phyloP scores from a whole-genome alignment of 2,888 invertebrate genomes.

The Automeris io region DNA sequence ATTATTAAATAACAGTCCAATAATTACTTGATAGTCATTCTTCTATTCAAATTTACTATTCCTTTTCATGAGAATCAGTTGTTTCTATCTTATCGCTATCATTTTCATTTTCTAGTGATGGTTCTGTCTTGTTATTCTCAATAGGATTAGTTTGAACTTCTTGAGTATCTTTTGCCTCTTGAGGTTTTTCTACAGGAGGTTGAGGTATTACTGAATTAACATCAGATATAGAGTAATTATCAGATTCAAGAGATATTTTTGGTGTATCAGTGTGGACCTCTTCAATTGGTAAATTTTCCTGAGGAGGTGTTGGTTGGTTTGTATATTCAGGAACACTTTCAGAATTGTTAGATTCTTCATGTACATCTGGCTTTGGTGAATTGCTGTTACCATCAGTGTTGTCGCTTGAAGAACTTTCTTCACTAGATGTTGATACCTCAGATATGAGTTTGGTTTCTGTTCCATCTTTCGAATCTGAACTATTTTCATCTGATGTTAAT shows the following conservation, averaged over 20 bases:
- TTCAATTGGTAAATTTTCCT: slow-evolving; percentile 20
- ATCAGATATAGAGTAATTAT: slow-evolving; percentile 63
- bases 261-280: slow-evolving; percentile 22
- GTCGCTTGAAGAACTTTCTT: slow-evolving; percentile 67
- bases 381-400: slow-evolving; percentile 66
- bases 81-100: slow-evolving; percentile 26
- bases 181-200: slow-evolving; percentile 25
- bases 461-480: slow-evolving; percentile 61
- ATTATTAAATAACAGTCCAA: slow-evolving; percentile 24
- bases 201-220: slow-evolving; percentile 54
- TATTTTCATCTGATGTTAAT: slow-evolving; percentile 48
- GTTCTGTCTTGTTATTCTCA: slow-evolving; percentile 11
- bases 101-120: slow-evolving; percentile 15
- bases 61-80: slow-evolving; percentile 1
- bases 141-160: slow-evolving; percentile 6
- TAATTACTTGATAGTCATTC: not conserved
- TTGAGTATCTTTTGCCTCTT: slow-evolving; percentile 9
- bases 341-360: slow-evolving; percentile 39
- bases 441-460: slow-evolving; percentile 47
- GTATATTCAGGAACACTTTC: slow-evolving; percentile 26
- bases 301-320: slow-evolving; percentile 24
- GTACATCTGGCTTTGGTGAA: slow-evolving; percentile 56
- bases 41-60: not conserved
- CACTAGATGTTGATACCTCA: slow-evolving; percentile 60
- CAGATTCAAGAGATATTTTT: slow-evolving; percentile 41